phyloP scores from a whole-genome alignment of 2,888 invertebrate species.

The Shargacucullia verbasci region DNA sequence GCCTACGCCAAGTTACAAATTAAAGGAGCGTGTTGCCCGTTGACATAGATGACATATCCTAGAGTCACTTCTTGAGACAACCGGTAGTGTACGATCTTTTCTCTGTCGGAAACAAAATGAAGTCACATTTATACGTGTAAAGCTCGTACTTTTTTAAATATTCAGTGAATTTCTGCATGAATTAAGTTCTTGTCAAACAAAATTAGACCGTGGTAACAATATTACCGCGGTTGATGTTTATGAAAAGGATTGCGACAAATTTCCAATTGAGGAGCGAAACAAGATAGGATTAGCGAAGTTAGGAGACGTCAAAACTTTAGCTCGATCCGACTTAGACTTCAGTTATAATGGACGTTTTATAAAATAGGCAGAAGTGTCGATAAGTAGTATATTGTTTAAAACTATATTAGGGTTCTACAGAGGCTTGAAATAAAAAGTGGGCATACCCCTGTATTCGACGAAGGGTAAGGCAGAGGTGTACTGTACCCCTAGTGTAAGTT shows the following conservation, averaged over 20 bases:
- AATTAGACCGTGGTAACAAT: slow-evolving; percentile 25
- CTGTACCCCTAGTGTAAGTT: too few relatives aligned
- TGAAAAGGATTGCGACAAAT: slow-evolving; percentile 1
- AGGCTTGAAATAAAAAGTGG: too few relatives aligned
- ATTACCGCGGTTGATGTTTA: slow-evolving; percentile 14
- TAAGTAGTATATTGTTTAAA: too few relatives aligned
- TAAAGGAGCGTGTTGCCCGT: too few relatives aligned
- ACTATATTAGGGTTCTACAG: too few relatives aligned
- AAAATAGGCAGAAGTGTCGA: slow-evolving; percentile 3
- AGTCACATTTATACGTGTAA: background rate
- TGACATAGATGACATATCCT: too few relatives aligned
- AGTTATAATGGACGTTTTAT: slow-evolving; percentile 24
- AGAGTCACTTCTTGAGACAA: too few relatives aligned
- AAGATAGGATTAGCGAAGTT: slow-evolving; percentile 14
- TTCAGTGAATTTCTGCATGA: slow-evolving; percentile 16
- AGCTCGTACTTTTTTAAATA: slow-evolving; percentile 9
- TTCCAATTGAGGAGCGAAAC: background rate
- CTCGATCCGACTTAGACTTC: slow-evolving; percentile 5
- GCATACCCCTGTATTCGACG: too few relatives aligned
- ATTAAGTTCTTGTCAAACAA: slow-evolving; percentile 15
- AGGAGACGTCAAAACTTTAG: slow-evolving; percentile 17
- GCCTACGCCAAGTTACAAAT: too few relatives aligned
- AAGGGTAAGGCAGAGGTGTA: too few relatives aligned
- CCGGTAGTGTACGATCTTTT: too few relatives aligned
- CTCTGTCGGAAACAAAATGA: too few relatives aligned